A percentile compares a stretch with the other conserved stretches of the same genome.
These are phyloP conservation scores for Sisor rabdophorus DNA, from an alignment of 2,113 vertebrate species.

Conservation along the genomic window DNA sequence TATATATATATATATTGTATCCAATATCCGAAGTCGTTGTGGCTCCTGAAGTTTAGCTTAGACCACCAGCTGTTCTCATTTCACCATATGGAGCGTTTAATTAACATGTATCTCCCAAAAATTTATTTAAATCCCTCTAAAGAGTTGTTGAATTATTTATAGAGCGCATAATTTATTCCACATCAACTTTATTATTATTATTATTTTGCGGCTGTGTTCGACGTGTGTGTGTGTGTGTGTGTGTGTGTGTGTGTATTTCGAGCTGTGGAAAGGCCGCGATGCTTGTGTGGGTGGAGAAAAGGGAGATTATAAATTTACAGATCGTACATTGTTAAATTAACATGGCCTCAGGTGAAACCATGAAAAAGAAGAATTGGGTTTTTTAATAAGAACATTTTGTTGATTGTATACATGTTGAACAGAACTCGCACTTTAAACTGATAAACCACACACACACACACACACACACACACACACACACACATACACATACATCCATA, in stretches of 20 bases:
- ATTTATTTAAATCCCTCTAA: slow-evolving; percentile 33
- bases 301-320: too few relatives aligned
- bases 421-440: too few relatives aligned
- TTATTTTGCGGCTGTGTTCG: background rate
- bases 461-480: too few relatives aligned
- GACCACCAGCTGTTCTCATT: slow-evolving; percentile 27
- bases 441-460: too few relatives aligned
- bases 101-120: slow-evolving; percentile 19
- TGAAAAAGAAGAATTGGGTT: too few relatives aligned
- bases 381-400: too few relatives aligned
- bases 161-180: slow-evolving; percentile 9
- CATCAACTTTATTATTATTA: background rate
- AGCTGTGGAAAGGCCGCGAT: background rate
- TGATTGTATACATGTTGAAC: too few relatives aligned
- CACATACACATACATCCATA: too few relatives aligned
- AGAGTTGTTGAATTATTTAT: slow-evolving; percentile 29
- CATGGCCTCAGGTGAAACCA: too few relatives aligned
- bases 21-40: background rate
- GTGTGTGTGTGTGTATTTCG: background rate
- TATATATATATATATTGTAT: background rate
- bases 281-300: too few relatives aligned
- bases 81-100: slow-evolving; percentile 26
- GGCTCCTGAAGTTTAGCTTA: slow-evolving; percentile 10
- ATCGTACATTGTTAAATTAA: too few relatives aligned
- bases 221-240: background rate